Percentiles rank a stretch among this genome's conserved stretches.
These are phyloP conservation scores for Pseudeuparius sepicola DNA, from an alignment of 2,888 invertebrate genomes.

Conservation along the genomic window DNA sequence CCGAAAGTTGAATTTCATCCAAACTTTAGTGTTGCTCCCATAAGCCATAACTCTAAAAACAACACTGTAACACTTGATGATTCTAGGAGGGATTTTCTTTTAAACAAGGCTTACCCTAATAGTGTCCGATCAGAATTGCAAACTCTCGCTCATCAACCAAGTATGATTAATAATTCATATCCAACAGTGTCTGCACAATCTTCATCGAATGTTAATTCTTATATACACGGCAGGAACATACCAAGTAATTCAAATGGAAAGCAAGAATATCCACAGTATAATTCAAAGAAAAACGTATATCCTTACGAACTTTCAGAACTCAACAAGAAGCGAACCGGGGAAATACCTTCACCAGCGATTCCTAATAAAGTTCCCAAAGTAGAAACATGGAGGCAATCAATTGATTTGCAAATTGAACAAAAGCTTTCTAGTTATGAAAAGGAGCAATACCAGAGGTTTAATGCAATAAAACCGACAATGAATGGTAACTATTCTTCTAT, in stretches of 20 bases:
- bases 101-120: no score
- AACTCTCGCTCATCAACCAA: background rate
- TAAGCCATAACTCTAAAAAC: no score
- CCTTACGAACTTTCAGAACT: conserved; percentile 10
- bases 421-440: conserved; percentile 39
- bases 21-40: conserved; percentile 49
- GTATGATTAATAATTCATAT: conserved; percentile 7
- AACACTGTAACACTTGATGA: no score
- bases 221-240: conserved; percentile 23
- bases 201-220: conserved; percentile 29
- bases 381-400: conserved; percentile 44
- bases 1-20: conserved; percentile 74
- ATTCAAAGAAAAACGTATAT: conserved; percentile 4
- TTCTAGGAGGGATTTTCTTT: background rate
- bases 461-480: conserved; percentile 8
- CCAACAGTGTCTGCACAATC: conserved; percentile 24
- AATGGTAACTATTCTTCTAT: conserved; percentile 24
- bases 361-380: conserved; percentile 42
- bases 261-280: conserved; percentile 4
- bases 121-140: background rate
- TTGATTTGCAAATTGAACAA: conserved; percentile 48
- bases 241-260: conserved; percentile 13
- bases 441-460: conserved; percentile 24
- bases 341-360: conserved; percentile 28
- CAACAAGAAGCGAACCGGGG: conserved; percentile 36